These are phyloP conservation scores for Drosophila tripunctata DNA, from an alignment of 2,888 invertebrate species.

Conservation along the genomic window DNA sequence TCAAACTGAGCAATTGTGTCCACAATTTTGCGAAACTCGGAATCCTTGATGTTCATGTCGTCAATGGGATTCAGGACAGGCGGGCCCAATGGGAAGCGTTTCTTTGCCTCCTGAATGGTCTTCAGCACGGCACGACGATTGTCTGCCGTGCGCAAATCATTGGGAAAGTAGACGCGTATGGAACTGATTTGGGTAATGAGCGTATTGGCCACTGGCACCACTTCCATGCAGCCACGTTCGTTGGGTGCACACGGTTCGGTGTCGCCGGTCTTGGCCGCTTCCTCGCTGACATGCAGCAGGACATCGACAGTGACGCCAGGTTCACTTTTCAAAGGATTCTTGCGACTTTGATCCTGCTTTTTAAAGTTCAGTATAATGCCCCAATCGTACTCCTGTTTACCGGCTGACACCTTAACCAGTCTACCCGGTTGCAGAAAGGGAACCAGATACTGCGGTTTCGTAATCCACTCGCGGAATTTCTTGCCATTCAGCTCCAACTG, in stretches of 20 bases:
- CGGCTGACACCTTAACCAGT: constrained; percentile 94
- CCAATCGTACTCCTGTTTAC: constrained; percentile 96
- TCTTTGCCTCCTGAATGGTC: constrained; percentile 94
- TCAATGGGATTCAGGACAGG: constrained; percentile 96
- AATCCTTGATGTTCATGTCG: constrained; percentile 97
- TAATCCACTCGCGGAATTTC: constrained; percentile 92
- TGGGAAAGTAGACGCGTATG: constrained; percentile 94
- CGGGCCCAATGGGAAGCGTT: constrained; percentile 93
- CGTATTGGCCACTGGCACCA: constrained; percentile 93
- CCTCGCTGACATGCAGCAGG: constrained; percentile 91
- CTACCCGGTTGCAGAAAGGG: constrained; percentile 98
- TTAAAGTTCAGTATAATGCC: constrained; percentile 97
- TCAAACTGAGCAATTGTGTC: constrained; percentile 93
- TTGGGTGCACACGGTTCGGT: constrained; percentile 89
- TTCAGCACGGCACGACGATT: constrained; percentile 93
- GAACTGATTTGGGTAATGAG: constrained; percentile 95
- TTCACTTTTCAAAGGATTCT: constrained; percentile 85
- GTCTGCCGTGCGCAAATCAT: constrained; percentile 93
- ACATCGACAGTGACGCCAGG: constrained; percentile 90
- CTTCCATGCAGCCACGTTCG: constrained; percentile 89
- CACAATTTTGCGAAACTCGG: constrained; percentile 91
- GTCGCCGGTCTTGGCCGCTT: constrained; percentile 86
- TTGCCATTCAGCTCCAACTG: constrained; percentile 90
- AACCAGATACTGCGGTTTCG: constrained; percentile 93
- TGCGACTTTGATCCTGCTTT: constrained; percentile 86